These are phyloP conservation scores for Meandrusa payeni DNA, from an alignment of 2,888 invertebrate species.

Conservation along the genomic window DNA sequence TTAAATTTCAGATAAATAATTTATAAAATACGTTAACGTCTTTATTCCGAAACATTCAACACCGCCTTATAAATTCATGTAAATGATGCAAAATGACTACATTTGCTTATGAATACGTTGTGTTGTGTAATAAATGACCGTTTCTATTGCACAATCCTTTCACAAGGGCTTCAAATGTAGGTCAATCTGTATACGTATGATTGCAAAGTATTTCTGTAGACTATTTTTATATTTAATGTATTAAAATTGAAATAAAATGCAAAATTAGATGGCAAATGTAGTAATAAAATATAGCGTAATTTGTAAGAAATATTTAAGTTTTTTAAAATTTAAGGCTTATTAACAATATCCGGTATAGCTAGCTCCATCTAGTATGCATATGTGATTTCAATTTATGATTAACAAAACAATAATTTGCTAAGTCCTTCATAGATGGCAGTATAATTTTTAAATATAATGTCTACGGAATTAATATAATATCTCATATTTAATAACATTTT, in stretches of 20 bases:
- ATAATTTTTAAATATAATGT: too few species aligned
- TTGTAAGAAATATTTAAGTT: constrained; percentile 10
- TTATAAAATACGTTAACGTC: constrained; percentile 37
- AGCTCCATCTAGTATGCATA: constrained; percentile 34
- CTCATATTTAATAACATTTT: too few species aligned
- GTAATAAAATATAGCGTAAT: too few species aligned
- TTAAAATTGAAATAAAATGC: background rate
- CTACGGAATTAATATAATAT: too few species aligned
- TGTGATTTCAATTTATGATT: too few species aligned
- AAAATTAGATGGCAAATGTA: constrained; percentile 5
- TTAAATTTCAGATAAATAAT: constrained; percentile 29
- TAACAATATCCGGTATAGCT: constrained; percentile 32
- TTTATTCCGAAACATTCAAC: constrained; percentile 38
- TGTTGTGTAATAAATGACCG: constrained; percentile 80
- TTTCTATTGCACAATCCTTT: constrained; percentile 82
- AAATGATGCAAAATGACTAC: constrained; percentile 68
- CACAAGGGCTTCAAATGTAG: constrained; percentile 80
- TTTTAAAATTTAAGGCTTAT: constrained; percentile 15
- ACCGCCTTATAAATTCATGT: constrained; percentile 49
- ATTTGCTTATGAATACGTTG: constrained; percentile 73
- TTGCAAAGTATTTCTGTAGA: constrained; percentile 46
- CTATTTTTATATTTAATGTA: constrained; percentile 19
- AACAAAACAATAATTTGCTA: too few species aligned
- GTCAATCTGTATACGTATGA: constrained; percentile 74
- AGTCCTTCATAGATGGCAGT: constrained; percentile 3